Conservation (phyloP, 2,797 vertebrate genomes). For the Valencia hispanica region DNA sequence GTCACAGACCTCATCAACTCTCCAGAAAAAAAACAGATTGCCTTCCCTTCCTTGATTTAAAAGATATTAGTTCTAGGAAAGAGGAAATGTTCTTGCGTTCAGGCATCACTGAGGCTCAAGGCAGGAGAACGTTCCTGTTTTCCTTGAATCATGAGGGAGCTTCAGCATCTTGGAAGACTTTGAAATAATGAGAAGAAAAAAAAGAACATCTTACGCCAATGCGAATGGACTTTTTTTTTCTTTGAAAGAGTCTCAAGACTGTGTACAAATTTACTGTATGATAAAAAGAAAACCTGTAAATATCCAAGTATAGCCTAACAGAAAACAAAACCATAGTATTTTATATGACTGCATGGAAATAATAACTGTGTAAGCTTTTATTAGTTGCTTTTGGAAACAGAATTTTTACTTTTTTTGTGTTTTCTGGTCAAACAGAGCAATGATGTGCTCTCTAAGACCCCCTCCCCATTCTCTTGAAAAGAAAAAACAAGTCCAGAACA, state of each 20-base stretch:
- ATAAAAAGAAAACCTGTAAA: conserved; percentile 84
- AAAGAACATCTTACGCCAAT: conserved; percentile 38
- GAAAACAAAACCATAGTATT: conserved; percentile 88
- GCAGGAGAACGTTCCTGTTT: conserved; percentile 42
- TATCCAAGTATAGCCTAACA: conserved; percentile 88
- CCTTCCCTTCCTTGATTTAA: conserved; percentile 36
- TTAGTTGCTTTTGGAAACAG: conserved; percentile 86
- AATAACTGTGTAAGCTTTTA: conserved; percentile 87
- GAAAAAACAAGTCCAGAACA: conserved; percentile 40
- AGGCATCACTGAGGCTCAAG: conserved; percentile 58
- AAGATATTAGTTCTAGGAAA: conserved; percentile 62
- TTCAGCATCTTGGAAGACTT: conserved; percentile 39
- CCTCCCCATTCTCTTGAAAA: conserved; percentile 16
- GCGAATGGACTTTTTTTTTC: conserved; percentile 51
- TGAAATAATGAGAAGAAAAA: conserved; percentile 2
- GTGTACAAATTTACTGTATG: conserved; percentile 90
- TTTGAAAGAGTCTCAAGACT: conserved; percentile 59
- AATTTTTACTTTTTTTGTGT: conserved; percentile 82
- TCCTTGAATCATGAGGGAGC: conserved; percentile 31
- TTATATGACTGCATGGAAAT: conserved; percentile 93
- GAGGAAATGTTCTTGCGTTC: conserved; percentile 54
- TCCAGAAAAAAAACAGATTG: conserved; percentile 9
- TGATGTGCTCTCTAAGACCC: conserved; percentile 38
- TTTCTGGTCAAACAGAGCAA: conserved; percentile 75
- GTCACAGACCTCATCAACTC: conserved; percentile 27